Evolutionary conservation across 2,888 invertebrate species (phyloP).

Genomic region (Thymelicus acteon): DNA sequence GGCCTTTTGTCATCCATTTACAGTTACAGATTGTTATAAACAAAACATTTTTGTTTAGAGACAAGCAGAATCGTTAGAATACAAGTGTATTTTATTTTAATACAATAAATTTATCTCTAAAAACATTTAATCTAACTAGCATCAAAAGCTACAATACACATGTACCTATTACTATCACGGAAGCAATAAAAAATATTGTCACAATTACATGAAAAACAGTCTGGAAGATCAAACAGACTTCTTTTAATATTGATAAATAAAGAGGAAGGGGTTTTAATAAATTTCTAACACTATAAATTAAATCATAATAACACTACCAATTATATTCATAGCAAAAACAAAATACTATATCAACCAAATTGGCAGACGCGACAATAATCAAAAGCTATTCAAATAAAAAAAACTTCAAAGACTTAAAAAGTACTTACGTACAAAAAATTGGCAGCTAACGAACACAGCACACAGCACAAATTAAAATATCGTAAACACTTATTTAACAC

Average conservation of each 20-base stretch:
- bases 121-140: no score
- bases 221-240: constrained; percentile 20
- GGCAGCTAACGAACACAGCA: constrained; percentile 44
- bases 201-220: background rate
- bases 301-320: constrained; percentile 8
- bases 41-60: no score
- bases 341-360: constrained; percentile 7
- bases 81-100: no score
- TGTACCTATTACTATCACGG: no score
- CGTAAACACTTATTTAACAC: constrained; percentile 55
- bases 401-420: constrained; percentile 38
- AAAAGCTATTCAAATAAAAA: constrained; percentile 17
- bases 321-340: constrained; percentile 10
- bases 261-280: constrained; percentile 10
- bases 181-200: no score
- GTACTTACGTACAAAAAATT: constrained; percentile 49
- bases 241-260: constrained; percentile 3
- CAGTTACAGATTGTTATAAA: no score
- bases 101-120: no score
- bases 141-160: no score
- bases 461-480: constrained; percentile 44
- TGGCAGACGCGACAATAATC: constrained; percentile 5
- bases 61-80: no score
- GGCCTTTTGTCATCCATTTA: no score
- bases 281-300: constrained; percentile 15